Evolutionary conservation across 2,113 vertebrate species (phyloP), one percentile per base, ranked within the genome.

Genomic region (Balaenoptera acutorostrata): DNA sequence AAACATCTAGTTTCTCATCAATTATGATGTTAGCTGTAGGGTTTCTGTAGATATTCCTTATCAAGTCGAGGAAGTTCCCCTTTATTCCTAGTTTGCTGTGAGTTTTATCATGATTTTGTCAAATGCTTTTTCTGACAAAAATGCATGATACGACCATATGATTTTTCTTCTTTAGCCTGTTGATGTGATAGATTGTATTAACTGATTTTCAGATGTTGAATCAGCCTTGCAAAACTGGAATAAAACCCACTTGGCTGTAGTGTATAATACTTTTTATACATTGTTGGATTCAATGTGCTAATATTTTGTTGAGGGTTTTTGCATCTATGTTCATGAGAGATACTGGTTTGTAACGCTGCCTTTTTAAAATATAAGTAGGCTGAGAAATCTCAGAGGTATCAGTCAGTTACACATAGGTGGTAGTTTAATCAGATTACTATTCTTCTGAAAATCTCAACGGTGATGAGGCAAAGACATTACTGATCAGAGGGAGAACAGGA

Each of bases 241-340:
- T 63, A 86, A 92, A 96, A 57, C 29, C 21, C 78, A 92, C 21
- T 92, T 66, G 27, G 15, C 46, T 96, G 33, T 87, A 64, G 25
- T 85, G 4, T 77, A 61, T 49, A 82, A 83, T 92, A 71, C 63
- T 88, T 96, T 94, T 74, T 92, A 91, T 41, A 89, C 17, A 86
- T 18, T 64, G 55, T 36, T 81, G 39, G 46, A 94, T 96, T 94
- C n/a, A 55, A 80, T 88, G 75, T 94, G 17, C 39, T 86, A 84
- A 78, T 63, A 68, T n/a, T 74, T 69, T 75, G 6, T 39, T 89
- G 66, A 88, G 49, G 13, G 89, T 61, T 84, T 96, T 44, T 94
- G 27, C 61, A 90, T 88, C 31, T 52, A 68, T 81, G 57, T 84
- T 72, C 69, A 88, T 92, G 44, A 89, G 44, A 75, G 66, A 81